These are phyloP conservation scores for Chaenocephalus aceratus DNA, from an alignment of 2,113 vertebrate genomes.

Conservation along the genomic window DNA sequence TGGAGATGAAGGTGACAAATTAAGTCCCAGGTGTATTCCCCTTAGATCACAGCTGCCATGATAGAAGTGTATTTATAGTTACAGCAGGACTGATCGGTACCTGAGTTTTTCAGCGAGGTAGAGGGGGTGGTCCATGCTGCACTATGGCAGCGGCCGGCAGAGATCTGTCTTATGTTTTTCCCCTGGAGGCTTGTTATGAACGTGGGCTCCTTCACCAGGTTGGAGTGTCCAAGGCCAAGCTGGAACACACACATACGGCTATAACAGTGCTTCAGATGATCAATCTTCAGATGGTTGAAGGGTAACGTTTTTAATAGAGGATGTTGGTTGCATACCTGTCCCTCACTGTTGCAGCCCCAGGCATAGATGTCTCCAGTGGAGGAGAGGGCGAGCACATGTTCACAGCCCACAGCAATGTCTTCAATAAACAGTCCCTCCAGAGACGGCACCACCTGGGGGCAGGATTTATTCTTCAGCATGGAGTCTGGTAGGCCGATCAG, in stretches of 20 bases:
- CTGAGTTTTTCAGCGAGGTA: slow-evolving; percentile 79
- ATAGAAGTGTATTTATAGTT: neutral
- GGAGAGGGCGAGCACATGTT: slow-evolving; percentile 83
- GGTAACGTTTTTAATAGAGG: neutral
- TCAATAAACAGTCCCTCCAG: slow-evolving; percentile 84
- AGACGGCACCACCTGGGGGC: slow-evolving; percentile 84
- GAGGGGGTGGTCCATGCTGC: slow-evolving; percentile 86
- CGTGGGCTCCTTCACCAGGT: slow-evolving; percentile 83
- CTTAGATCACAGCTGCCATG: neutral
- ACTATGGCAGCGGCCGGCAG: slow-evolving; percentile 86
- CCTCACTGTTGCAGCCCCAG: slow-evolving; percentile 88
- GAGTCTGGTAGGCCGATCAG: slow-evolving; percentile 85
- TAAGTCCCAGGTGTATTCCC: neutral
- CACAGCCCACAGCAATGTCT: slow-evolving; percentile 85
- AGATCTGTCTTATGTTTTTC: slow-evolving; percentile 85
- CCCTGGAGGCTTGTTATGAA: slow-evolving; percentile 81
- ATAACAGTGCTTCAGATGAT: neutral
- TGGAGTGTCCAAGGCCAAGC: slow-evolving; percentile 85
- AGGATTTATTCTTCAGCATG: slow-evolving; percentile 85
- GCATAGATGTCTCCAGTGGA: slow-evolving; percentile 84
- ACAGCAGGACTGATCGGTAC: slow-evolving; percentile 52
- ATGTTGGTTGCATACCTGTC: slow-evolving; percentile 77
- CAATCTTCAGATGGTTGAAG: neutral
- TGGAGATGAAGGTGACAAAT: slow-evolving; percentile 41
- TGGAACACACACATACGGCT: slow-evolving; percentile 42